Evolutionary conservation across 2,888 invertebrate genomes (phyloP).

Genomic region (Ectropis crepuscularia): DNA sequence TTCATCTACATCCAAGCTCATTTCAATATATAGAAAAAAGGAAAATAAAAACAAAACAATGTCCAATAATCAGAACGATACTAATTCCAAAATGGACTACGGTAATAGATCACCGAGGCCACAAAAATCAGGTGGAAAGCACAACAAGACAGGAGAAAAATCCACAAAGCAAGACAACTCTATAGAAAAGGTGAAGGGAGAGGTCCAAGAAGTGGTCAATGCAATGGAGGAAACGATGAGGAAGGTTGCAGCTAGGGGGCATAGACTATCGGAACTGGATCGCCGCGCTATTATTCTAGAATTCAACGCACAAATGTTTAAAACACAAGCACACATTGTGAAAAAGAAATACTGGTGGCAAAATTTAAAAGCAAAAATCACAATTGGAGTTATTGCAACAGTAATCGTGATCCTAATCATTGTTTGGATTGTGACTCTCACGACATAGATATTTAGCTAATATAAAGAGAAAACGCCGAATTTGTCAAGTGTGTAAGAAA

Average conservation of each 20-base stretch:
- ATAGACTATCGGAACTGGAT: constrained; percentile 3
- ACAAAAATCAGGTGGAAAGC: not conserved
- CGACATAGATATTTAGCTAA: not conserved
- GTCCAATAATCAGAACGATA: not conserved
- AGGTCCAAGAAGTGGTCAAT: constrained; percentile 13
- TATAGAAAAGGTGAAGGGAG: constrained; percentile 3
- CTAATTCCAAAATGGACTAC: not conserved
- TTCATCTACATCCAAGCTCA: too few relatives aligned
- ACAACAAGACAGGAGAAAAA: not conserved
- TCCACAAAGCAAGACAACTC: not conserved
- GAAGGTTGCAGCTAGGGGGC: constrained; percentile 1
- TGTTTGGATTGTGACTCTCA: not conserved
- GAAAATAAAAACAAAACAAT: too few relatives aligned
- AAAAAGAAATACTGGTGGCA: constrained; percentile 16
- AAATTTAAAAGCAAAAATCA: constrained; percentile 4
- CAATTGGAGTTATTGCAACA: not conserved
- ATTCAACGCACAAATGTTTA: constrained; percentile 2
- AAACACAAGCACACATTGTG: not conserved
- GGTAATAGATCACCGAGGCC: not conserved
- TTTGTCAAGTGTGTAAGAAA: too few relatives aligned
- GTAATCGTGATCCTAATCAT: constrained; percentile 2
- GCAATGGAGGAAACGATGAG: constrained; percentile 10
- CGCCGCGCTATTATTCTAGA: constrained; percentile 1
- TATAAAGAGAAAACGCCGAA: too few relatives aligned
- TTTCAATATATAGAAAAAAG: not conserved